Conservation (phyloP, 2,888 invertebrate species). For the Volucella bombylans region DNA sequence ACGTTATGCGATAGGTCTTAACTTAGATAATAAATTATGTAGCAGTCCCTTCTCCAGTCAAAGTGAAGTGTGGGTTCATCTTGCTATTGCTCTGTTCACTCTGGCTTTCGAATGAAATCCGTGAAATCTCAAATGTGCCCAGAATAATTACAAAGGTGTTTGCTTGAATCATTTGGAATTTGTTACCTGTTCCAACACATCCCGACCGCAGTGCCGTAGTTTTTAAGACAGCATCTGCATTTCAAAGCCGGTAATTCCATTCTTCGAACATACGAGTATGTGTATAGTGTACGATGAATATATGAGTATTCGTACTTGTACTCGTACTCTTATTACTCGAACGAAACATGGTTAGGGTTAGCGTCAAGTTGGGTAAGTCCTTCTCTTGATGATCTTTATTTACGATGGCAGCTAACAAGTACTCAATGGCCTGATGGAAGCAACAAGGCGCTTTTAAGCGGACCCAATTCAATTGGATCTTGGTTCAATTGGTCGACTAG, state of each 20-base stretch:
- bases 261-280: conserved; percentile 4
- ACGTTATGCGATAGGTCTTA: conserved; percentile 59
- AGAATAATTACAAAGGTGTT: conserved; percentile 62
- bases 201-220: conserved; percentile 30
- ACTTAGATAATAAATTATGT: conserved; percentile 67
- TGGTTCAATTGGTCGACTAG: not conserved
- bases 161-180: conserved; percentile 55
- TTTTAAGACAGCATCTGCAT: conserved; percentile 41
- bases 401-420: conserved; percentile 6
- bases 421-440: conserved; percentile 9
- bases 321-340: not conserved
- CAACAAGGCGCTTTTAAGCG: conserved; percentile 4
- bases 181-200: conserved; percentile 34
- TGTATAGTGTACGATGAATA: not conserved
- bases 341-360: not conserved
- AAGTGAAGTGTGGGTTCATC: conserved; percentile 33
- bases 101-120: conserved; percentile 33
- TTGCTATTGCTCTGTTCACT: conserved; percentile 9
- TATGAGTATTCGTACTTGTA: not conserved
- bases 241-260: conserved; percentile 1
- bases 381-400: conserved; percentile 33
- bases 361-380: not conserved
- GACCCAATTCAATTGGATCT: conserved; percentile 23
- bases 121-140: conserved; percentile 62
- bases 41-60: conserved; percentile 34